A percentile compares a stretch with the other conserved stretches of the same genome.
These are phyloP conservation scores for Corythornis cristatus DNA, from an alignment of 2,113 vertebrate species.

Conservation along the genomic window DNA sequence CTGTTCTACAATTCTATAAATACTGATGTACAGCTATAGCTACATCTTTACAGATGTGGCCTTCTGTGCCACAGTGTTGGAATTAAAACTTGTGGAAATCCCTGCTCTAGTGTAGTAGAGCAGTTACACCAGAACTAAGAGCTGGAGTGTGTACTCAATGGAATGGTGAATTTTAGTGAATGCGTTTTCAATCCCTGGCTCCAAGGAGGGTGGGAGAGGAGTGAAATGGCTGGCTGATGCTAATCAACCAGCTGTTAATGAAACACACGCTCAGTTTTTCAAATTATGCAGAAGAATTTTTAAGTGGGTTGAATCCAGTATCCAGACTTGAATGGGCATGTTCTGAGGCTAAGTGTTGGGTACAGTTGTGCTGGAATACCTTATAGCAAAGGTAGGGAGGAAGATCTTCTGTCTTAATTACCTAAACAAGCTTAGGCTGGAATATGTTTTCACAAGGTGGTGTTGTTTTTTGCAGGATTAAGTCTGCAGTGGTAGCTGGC, in stretches of 20 bases:
- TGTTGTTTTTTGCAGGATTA: background rate
- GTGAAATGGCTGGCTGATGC: background rate
- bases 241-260: constrained; percentile 30
- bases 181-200: constrained; percentile 6
- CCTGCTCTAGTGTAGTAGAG: background rate
- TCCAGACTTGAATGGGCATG: constrained; percentile 59
- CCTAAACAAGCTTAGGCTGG: constrained; percentile 62
- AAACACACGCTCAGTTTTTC: constrained; percentile 23
- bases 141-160: background rate
- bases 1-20: background rate
- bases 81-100: background rate
- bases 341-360: constrained; percentile 21
- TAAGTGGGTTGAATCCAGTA: constrained; percentile 15
- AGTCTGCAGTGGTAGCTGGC: background rate
- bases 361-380: constrained; percentile 25
- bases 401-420: constrained; percentile 45
- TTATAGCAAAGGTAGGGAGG: constrained; percentile 34
- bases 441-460: constrained; percentile 8
- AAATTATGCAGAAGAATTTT: constrained; percentile 45
- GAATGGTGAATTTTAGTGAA: background rate
- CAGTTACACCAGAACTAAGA: background rate
- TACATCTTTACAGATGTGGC: background rate
- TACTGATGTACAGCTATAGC: background rate
- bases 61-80: background rate
- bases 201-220: background rate